Evolutionary conservation across 2,113 vertebrate genomes (phyloP).

Genomic region (Bubalus kerabau): DNA sequence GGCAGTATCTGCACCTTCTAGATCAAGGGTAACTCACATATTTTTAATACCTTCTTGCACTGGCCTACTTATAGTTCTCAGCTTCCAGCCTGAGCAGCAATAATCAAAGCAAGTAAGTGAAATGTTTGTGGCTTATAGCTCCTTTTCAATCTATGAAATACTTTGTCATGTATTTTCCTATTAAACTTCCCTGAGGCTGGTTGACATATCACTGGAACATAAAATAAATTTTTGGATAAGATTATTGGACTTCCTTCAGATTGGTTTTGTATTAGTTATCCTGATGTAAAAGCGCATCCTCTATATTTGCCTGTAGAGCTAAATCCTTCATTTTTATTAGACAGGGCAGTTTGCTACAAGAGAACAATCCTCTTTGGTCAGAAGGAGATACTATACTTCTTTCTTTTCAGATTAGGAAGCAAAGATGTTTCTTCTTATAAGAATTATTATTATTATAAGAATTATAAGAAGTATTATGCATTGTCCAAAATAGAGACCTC

Average conservation of each 20-base stretch:
- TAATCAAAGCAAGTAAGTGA: neutral
- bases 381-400: neutral
- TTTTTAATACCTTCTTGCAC: neutral
- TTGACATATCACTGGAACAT: neutral
- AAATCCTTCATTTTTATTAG: slow-evolving; percentile 13
- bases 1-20: neutral
- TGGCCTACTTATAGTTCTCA: neutral
- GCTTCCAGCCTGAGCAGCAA: neutral
- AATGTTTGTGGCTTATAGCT: neutral
- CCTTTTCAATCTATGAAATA: neutral
- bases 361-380: neutral
- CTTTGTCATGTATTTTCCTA: neutral
- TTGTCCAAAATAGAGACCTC: neutral
- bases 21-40: neutral
- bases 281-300: neutral
- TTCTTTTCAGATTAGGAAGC: neutral
- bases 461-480: neutral
- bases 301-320: neutral
- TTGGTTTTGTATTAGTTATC: neutral
- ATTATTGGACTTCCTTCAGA: neutral
- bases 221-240: neutral
- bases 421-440: neutral
- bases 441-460: too few relatives aligned
- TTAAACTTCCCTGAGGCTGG: neutral
- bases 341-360: neutral